Conservation (phyloP, 2,113 vertebrate genomes). For the Columba janthina region DNA sequence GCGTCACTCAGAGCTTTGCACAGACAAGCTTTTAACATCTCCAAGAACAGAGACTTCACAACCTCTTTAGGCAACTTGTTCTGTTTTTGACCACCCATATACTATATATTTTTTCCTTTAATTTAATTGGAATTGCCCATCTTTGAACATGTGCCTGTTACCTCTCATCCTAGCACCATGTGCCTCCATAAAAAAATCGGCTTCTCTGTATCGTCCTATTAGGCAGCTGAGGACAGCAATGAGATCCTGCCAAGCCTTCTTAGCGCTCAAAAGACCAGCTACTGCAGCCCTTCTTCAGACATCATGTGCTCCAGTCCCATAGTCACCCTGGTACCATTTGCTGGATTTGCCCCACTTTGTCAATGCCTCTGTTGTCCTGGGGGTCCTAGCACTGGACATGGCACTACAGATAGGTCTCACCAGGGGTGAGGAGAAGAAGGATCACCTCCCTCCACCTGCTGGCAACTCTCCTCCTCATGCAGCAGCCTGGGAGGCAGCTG, state of each 20-base stretch:
- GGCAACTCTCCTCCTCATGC: not conserved
- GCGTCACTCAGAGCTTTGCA: not conserved
- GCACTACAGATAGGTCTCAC: not conserved
- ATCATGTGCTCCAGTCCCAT: not conserved
- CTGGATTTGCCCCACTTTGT: not conserved
- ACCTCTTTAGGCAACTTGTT: not conserved
- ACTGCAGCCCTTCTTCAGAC: not conserved
- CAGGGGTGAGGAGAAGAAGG: not conserved
- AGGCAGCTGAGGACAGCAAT: not conserved
- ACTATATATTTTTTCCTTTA: not conserved
- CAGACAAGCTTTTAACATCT: not conserved
- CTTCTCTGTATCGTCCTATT: not conserved
- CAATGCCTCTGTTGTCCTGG: not conserved
- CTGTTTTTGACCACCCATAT: not conserved
- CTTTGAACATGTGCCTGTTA: not conserved
- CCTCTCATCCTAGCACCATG: accelerated
- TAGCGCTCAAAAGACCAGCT: not conserved
- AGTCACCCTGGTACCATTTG: not conserved
- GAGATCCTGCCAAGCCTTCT: accelerated
- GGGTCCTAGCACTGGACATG: accelerated
- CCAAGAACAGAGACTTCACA: not conserved
- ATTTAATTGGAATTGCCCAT: not conserved
- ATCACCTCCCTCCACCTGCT: not conserved
- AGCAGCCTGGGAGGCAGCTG: not conserved
- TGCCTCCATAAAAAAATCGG: not conserved